Evolutionary conservation across 37 sponge, comb jelly and placozoan species (phyloP), one percentile per base, ranked within the genome.

Genomic region (Chondrilla cf. caribensis): DNA sequence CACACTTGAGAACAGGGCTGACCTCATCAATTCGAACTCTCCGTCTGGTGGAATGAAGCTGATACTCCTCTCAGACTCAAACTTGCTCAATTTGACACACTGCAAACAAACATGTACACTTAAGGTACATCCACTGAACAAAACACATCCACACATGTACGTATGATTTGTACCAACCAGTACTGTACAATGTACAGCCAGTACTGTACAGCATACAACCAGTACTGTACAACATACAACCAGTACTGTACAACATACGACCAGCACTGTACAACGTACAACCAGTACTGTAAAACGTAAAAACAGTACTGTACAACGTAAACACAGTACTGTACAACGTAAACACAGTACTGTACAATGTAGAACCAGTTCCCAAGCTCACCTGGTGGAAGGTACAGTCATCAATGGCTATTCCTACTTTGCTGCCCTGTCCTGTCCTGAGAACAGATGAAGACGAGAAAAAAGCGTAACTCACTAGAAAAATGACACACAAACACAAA

Each of bases 31-130:
- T 43, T 97, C 98, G 85, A 83, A 97, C 75, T 97, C 95, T 35
- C 98, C 98, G 59, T 97, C 97, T 36, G 97, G 97, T 8, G 97
- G 97, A n/a, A 97, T 97, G 70, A 97, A 97, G 42, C 93, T 92
- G 85, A 97, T 97, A 77, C 95, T 94, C 54, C 98, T 84, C 54
- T 97, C 98, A 0, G 91, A 87, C 78, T 97, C 98, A 85, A 94
- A 97, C 83, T 97, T 97, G 86, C 95, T 94, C 58, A 97, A 84
- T 62, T 94, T 97, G 44, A 97, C 98, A 84, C 98, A 97, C 87
- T 86, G 57, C 17, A 55, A 19, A 55, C 57, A 55, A 55, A 55
- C 17, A 55, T 55, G 17, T 55, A n/a, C n/a, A n/a, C n/a, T n/a
- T n/a, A n/a, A n/a, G n/a, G n/a, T n/a, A n/a, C n/a, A n/a, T 11